A percentile compares a stretch with the other conserved stretches of the same genome.
Conservation (phyloP, 2,888 invertebrate genomes). For the Lypha dubia region DNA sequence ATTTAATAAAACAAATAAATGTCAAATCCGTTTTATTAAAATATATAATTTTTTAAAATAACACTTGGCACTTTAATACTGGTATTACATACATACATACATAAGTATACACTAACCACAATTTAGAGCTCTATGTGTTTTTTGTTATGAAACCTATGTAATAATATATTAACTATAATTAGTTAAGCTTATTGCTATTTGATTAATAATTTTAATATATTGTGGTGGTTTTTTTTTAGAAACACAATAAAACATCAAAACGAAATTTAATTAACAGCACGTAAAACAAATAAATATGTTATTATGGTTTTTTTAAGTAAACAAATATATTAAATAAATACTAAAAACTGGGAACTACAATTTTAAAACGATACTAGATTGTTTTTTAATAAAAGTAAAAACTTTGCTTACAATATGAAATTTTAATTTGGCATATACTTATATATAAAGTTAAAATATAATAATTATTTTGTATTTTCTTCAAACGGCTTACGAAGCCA, state of each 20-base stretch:
- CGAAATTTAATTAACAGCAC: not conserved
- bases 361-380: not conserved
- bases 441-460: too few relatives aligned
- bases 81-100: not conserved
- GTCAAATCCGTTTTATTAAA: conserved; percentile 23
- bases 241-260: not conserved
- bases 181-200: conserved; percentile 7
- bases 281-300: not conserved
- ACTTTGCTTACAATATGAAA: too few relatives aligned
- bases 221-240: not conserved
- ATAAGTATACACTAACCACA: not conserved
- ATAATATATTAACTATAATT: not conserved
- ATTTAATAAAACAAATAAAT: conserved; percentile 31
- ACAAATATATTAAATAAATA: not conserved
- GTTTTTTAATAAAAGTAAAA: too few relatives aligned
- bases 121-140: not conserved
- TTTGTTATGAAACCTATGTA: not conserved
- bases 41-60: conserved; percentile 21
- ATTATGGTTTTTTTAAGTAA: not conserved
- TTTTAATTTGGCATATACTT: too few relatives aligned
- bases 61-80: conserved; percentile 20
- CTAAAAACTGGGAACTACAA: not conserved
- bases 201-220: not conserved
- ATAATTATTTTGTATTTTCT: too few relatives aligned
- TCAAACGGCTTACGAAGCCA: too few relatives aligned